Percentiles rank a stretch among this genome's conserved stretches.
Evolutionary conservation across 2,888 invertebrate species (phyloP).

Genomic region (Hoplodrina blanda): DNA sequence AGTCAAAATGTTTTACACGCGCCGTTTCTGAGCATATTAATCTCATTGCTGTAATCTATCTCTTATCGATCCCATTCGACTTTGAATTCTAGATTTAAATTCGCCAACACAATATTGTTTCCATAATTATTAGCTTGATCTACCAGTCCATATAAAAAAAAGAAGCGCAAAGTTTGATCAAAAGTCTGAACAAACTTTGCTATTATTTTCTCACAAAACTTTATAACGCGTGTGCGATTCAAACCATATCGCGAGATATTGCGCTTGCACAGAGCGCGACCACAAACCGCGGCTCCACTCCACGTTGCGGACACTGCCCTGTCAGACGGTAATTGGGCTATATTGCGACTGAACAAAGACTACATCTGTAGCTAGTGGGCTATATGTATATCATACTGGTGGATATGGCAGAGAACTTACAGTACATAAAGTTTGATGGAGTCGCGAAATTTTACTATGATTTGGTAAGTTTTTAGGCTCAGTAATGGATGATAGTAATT

Average conservation of each 20-base stretch:
- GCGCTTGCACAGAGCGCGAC: conserved; percentile 46
- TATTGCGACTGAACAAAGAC: conserved; percentile 57
- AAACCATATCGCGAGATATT: conserved; percentile 45
- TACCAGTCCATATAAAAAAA: too few relatives aligned
- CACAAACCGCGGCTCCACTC: conserved; percentile 56
- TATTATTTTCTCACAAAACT: background rate
- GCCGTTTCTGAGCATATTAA: background rate
- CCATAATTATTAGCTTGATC: background rate
- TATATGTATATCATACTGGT: conserved; percentile 37
- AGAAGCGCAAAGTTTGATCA: too few relatives aligned
- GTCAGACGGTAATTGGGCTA: conserved; percentile 65
- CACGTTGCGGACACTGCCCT: conserved; percentile 54
- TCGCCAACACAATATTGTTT: background rate
- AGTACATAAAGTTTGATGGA: conserved; percentile 17
- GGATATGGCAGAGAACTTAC: background rate
- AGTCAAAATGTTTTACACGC: background rate
- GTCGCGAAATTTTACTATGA: background rate
- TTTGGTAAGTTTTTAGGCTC: too few relatives aligned
- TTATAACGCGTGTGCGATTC: conserved; percentile 16
- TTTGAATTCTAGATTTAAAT: background rate
- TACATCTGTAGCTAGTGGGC: conserved; percentile 23
- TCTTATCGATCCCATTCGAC: background rate
- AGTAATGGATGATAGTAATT: background rate
- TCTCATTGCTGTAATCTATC: background rate
- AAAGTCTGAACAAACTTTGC: background rate